Base-by-base conservation (phyloP, 2,113 vertebrate genomes). In the Eurypyga helias region DNA sequence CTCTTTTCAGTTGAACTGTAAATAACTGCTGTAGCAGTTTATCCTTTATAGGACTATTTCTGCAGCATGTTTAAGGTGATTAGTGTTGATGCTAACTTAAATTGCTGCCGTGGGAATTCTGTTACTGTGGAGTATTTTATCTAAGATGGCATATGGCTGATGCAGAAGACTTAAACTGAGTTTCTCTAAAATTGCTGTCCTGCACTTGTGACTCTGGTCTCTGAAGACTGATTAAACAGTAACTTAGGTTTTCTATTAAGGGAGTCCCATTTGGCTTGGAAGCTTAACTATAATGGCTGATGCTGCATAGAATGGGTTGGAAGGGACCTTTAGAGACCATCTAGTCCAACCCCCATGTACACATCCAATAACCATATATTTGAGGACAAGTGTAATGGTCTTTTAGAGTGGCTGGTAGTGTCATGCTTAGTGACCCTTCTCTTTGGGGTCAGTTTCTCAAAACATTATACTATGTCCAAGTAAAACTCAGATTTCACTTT, bases 311-410 rank as follows among this genome's bases (percentile, higher is more conserved):
- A 80, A 41, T 64, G 18, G 12, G 16, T n/a, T 81, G 58, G n/a
- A 89, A 49, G 31, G 20, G 12, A 41, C n/a, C 21, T 72, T n/a
- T 72, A 18, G 31, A 49, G 67, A 24, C 72, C 31, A 13, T 29
- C 7, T 66, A 51, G 58, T 60, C 19, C 45, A 55, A 13, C 8
- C 6, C 4, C 11, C 9, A 13, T 11, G 8, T 14, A 9, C 0
- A 0, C 8, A n/a, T 90, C 29, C 28, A 57, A 10, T 17, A 66
- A 38, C 19, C 11, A 17, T 20, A 20, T 83, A 19, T 28, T 34
- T 72, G 19, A 77, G 28, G 51, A 49, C 36, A 81, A 69, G 10
- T 17, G 6, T n/a, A 10, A 29, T 65, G 15, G 29, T 81, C 26
- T 57, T 93, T 70, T 84, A 34, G 34, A 12, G n/a, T 3, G 15